Percentiles rank a stretch among this genome's conserved stretches.
phyloP scores from a whole-genome alignment of 2,888 invertebrate genomes.

The Mythimna lalbum region DNA sequence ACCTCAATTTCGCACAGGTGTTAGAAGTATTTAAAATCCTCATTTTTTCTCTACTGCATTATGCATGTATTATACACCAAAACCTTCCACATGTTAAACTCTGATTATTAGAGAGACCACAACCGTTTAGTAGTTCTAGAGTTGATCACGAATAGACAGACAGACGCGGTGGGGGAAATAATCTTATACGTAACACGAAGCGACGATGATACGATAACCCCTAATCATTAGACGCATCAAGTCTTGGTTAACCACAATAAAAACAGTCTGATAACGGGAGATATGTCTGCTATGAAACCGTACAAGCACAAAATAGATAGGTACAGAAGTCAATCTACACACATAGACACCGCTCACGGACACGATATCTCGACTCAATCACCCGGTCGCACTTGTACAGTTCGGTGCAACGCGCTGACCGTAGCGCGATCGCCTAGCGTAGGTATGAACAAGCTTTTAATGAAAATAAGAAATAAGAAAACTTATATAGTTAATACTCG shows the following conservation, averaged over 20 bases:
- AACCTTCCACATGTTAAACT: background rate
- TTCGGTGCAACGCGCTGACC: no score
- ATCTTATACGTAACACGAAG: background rate
- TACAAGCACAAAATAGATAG: background rate
- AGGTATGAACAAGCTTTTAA: no score
- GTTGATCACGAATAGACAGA: background rate
- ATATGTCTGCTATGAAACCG: background rate
- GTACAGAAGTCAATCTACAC: no score
- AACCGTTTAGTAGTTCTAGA: background rate
- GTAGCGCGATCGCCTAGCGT: no score
- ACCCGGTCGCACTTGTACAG: no score
- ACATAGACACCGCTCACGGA: no score
- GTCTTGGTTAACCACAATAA: conserved; percentile 19
- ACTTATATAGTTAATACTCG: no score
- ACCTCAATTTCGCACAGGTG: background rate
- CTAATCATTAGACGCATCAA: conserved; percentile 2
- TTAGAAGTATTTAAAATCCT: background rate
- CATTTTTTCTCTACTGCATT: no score
- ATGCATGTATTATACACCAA: background rate
- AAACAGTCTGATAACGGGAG: conserved; percentile 15
- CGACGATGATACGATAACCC: background rate
- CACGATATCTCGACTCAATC: no score
- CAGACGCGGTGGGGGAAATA: background rate
- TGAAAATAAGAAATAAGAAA: no score
- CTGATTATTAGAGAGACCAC: background rate